Evolutionary conservation across 1,140 invertebrate genomes (phyloP).

Genomic region (Druon quercuslanigerum): DNA sequence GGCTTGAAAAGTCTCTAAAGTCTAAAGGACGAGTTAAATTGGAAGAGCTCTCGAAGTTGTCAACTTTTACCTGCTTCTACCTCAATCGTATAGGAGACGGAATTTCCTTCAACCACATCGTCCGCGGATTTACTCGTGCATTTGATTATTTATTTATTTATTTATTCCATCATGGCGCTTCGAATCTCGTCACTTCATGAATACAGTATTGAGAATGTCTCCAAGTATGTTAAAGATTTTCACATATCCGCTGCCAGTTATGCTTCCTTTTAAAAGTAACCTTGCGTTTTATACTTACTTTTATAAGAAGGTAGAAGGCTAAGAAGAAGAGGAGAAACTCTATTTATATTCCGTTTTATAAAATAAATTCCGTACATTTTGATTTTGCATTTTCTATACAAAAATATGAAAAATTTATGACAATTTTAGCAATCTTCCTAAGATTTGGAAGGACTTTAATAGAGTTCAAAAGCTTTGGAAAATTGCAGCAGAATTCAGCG

Average conservation of each 20-base stretch:
- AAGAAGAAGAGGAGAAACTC: too few species aligned
- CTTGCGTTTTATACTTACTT: neutral
- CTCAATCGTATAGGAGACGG: slow-evolving; percentile 31
- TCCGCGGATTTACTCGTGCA: slow-evolving; percentile 37
- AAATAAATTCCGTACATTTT: too few species aligned
- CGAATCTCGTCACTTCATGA: slow-evolving; percentile 64
- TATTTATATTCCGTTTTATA: too few species aligned
- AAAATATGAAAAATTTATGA: too few species aligned
- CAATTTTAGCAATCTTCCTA: too few species aligned
- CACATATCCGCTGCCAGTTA: slow-evolving; percentile 20
- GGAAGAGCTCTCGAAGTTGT: slow-evolving; percentile 73
- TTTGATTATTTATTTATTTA: slow-evolving; percentile 58
- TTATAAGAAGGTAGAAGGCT: too few species aligned
- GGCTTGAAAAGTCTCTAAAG: slow-evolving; percentile 56
- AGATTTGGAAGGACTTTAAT: too few species aligned
- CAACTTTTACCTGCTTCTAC: slow-evolving; percentile 60
- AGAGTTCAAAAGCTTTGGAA: too few species aligned
- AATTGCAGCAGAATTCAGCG: too few species aligned
- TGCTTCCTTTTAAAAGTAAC: neutral
- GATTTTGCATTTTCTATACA: too few species aligned
- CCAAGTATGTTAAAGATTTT: slow-evolving; percentile 38
- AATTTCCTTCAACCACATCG: neutral
- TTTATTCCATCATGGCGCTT: slow-evolving; percentile 66
- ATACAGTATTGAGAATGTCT: slow-evolving; percentile 56
- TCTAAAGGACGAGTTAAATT: slow-evolving; percentile 70